A percentile compares a stretch with the other conserved stretches of the same genome.
Conservation (phyloP, 2,888 invertebrate genomes). For the Drosophila limbata region DNA sequence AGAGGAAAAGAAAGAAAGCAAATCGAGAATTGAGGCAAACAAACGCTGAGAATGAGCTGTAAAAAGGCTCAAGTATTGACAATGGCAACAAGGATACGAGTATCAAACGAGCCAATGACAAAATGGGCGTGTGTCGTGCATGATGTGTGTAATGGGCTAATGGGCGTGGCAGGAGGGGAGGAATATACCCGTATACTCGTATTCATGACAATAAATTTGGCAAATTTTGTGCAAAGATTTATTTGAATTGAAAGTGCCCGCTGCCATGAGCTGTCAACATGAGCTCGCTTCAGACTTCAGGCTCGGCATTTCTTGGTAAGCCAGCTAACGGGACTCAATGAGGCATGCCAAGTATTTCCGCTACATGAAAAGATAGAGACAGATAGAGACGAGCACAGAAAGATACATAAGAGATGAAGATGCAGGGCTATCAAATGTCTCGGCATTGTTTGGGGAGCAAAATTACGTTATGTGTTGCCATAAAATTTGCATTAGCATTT, state of each 20-base stretch:
- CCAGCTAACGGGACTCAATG: slow-evolving; percentile 77
- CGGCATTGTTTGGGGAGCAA: slow-evolving; percentile 28
- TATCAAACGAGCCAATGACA: slow-evolving; percentile 38
- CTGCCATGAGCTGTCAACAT: slow-evolving; percentile 74
- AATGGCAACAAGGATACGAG: slow-evolving; percentile 63
- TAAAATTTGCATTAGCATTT: slow-evolving; percentile 76
- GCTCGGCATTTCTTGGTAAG: slow-evolving; percentile 43
- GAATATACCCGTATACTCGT: neutral
- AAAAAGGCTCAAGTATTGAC: slow-evolving; percentile 80
- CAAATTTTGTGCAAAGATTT: slow-evolving; percentile 77
- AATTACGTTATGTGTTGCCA: slow-evolving; percentile 71
- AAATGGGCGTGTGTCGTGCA: slow-evolving; percentile 51
- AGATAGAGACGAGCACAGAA: neutral
- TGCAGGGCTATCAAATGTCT: slow-evolving; percentile 41
- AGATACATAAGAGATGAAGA: slow-evolving; percentile 6
- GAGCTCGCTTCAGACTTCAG: slow-evolving; percentile 30
- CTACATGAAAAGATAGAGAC: slow-evolving; percentile 31
- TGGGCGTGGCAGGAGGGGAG: slow-evolving; percentile 38
- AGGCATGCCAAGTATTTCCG: slow-evolving; percentile 79
- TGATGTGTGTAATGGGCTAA: slow-evolving; percentile 58
- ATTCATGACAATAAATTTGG: slow-evolving; percentile 74
- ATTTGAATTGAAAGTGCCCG: slow-evolving; percentile 78
- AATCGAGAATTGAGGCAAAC: slow-evolving; percentile 67
- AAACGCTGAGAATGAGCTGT: slow-evolving; percentile 73
- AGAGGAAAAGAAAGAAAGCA: slow-evolving; percentile 12